Evolutionary conservation across 53 echinoderm and acorn worm genomes (phyloP).

Genomic region (Henricia sp.): DNA sequence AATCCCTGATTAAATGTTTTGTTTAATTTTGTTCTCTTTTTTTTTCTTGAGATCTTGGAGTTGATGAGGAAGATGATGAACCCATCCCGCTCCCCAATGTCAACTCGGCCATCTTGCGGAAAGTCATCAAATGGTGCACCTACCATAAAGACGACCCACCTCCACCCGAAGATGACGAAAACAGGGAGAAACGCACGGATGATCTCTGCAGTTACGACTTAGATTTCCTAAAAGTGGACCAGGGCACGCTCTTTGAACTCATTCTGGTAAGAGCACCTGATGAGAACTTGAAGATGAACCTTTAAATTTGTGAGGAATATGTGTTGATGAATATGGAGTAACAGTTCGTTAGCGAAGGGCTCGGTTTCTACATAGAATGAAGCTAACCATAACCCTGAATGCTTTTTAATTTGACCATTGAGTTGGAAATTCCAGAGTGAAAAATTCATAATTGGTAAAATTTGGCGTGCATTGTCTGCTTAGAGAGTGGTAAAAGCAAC

Average conservation of each 20-base stretch:
- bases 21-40: not conserved
- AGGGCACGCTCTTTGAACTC: conserved; percentile 98
- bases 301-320: too few species aligned
- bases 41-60: conserved; percentile 80
- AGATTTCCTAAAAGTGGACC: conserved; percentile 99
- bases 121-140: conserved; percentile 97
- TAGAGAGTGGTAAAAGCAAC: too few species aligned
- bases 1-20: not conserved
- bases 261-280: conserved; percentile 95
- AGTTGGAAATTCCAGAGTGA: too few species aligned
- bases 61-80: conserved; percentile 99
- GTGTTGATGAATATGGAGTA: too few species aligned
- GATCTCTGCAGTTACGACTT: conserved; percentile 94
- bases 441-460: too few species aligned
- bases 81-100: conserved; percentile 98
- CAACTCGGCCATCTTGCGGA: conserved; percentile 93
- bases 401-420: too few species aligned
- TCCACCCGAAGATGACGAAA: conserved; percentile 98
- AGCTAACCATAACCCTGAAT: too few species aligned
- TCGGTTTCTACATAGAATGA: too few species aligned
- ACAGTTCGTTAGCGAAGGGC: too few species aligned
- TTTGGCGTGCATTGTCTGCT: too few species aligned
- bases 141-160: conserved; percentile 98
- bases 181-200: conserved; percentile 97
- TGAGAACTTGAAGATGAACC: too few species aligned